Evolutionary conservation across 2,113 vertebrate species (phyloP), one percentile per base, ranked within the genome.

Genomic region (Sturnus vulgaris): DNA sequence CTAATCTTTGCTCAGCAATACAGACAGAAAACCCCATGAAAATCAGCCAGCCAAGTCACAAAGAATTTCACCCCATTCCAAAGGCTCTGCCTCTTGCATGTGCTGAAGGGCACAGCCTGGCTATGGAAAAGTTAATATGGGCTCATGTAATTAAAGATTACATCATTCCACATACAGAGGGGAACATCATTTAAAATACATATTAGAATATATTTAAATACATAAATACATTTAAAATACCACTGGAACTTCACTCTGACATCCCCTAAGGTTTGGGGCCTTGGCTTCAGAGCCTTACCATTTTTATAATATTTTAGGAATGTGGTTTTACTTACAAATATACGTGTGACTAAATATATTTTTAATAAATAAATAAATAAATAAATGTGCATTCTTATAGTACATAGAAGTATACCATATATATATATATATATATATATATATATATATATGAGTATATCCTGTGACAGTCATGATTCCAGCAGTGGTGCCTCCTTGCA

Each of bases 81-180:
- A 90, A 46, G 75, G 49, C 66, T 91, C 52, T 47, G 33, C 30
- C 30, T 73, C 19, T 76, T 81, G 28, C 3, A 6, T 15, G 12
- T 33, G 17, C 66, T 81, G 63, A 88, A 95, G 44, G 75, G 15
- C 39, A 70, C 11, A 63, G 24, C 27, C 50, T 73, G 33, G 25
- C n/a, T 23, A 33, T 46, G 30, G 39, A 76, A 86, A 79, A 87
- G 82, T 46, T 35, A 76, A 9, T 31, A 46, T 15, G 27, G 19
- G 65, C 33, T 50, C 77, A 42, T 39, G 46, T 87, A 91, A 95
- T 91, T 92, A 75, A 93, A 95, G 73, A 90, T 92, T n/a, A 6
- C 70, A 91, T 78, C 90, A 68, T 78, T 55, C 47, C 55, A 59
- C 27, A 50, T 28, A 47, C 35, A 82, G 35, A 80, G 10, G 18